Evolutionary conservation across 2,797 vertebrate genomes (phyloP).

Genomic region (Typhlichthys subterraneus): DNA sequence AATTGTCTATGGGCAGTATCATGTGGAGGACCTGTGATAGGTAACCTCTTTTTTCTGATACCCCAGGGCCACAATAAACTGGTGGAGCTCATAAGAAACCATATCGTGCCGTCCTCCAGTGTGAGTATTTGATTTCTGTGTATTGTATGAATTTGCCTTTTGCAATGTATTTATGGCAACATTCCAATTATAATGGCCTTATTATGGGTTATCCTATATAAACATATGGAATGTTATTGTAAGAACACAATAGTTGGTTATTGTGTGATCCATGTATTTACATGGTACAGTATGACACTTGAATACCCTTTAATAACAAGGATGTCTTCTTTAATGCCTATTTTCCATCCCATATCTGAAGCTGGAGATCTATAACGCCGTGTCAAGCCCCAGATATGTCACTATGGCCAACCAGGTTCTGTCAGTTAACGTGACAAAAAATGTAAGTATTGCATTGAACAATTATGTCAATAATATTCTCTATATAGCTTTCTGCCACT

Average conservation of each 20-base stretch:
- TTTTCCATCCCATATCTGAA: conserved; percentile 45
- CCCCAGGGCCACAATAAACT: conserved; percentile 86
- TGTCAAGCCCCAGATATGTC: conserved; percentile 70
- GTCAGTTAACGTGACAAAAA: conserved; percentile 77
- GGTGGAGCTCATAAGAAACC: conserved; percentile 86
- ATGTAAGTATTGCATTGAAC: conserved; percentile 44
- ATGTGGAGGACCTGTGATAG: background rate
- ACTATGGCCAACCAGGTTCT: conserved; percentile 88
- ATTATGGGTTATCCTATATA: too few relatives aligned
- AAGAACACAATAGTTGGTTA: too few relatives aligned
- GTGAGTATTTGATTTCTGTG: conserved; percentile 55
- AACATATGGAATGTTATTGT: too few relatives aligned
- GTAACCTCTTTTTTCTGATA: conserved; percentile 27
- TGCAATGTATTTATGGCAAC: background rate
- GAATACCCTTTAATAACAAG: background rate
- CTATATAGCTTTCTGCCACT: too few relatives aligned
- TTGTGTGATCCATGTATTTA: too few relatives aligned
- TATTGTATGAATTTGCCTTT: background rate
- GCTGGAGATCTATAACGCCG: conserved; percentile 83
- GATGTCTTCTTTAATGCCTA: background rate
- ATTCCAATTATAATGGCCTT: too few relatives aligned
- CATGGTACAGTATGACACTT: background rate
- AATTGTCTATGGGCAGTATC: background rate
- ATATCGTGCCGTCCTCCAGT: conserved; percentile 78
- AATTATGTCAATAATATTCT: background rate